A percentile compares a stretch with the other conserved stretches of the same genome.
These are phyloP conservation scores for Syngnathoides biaculeatus DNA, from an alignment of 2,113 vertebrate species.

Conservation along the genomic window DNA sequence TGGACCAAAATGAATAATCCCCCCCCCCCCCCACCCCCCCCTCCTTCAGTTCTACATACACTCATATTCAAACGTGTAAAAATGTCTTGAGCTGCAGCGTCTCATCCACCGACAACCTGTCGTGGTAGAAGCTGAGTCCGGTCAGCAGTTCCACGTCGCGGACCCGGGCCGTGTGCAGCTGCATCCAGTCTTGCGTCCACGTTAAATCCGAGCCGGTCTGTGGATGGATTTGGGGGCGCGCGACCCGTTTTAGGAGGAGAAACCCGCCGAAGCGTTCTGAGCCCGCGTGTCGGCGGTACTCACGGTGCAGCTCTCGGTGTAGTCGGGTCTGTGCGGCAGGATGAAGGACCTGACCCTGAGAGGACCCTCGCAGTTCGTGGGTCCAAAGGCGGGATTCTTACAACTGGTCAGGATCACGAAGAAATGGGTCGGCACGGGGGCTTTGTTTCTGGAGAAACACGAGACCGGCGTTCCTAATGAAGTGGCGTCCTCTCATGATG, in stretches of 20 bases:
- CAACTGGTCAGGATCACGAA: constrained; percentile 90
- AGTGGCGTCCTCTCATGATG: background rate
- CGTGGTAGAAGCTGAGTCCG: constrained; percentile 91
- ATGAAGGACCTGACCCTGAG: constrained; percentile 79
- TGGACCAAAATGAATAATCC: background rate
- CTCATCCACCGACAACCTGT: constrained; percentile 74
- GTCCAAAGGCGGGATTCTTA: constrained; percentile 59
- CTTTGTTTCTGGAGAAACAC: constrained; percentile 61
- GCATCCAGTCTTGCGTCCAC: constrained; percentile 83
- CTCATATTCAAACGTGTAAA: constrained; percentile 53
- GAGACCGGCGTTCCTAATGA: background rate
- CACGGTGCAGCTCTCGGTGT: constrained; percentile 85
- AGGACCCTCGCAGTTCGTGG: constrained; percentile 66
- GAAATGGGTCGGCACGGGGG: constrained; percentile 86
- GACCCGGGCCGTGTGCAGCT: constrained; percentile 80
- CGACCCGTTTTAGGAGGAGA: background rate
- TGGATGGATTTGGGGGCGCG: background rate
- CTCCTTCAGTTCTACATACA: too few species aligned
- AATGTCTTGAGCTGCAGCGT: constrained; percentile 88
- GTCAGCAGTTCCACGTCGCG: constrained; percentile 89
- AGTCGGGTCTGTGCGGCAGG: constrained; percentile 85
- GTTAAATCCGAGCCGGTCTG: constrained; percentile 64
- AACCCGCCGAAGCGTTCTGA: background rate
- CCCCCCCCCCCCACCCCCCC: too few species aligned
- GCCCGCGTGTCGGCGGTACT: constrained; percentile 59